Percentiles rank a stretch among this genome's conserved stretches.
phyloP scores from a whole-genome alignment of 2,888 invertebrate genomes.

The Fragum sueziense region DNA sequence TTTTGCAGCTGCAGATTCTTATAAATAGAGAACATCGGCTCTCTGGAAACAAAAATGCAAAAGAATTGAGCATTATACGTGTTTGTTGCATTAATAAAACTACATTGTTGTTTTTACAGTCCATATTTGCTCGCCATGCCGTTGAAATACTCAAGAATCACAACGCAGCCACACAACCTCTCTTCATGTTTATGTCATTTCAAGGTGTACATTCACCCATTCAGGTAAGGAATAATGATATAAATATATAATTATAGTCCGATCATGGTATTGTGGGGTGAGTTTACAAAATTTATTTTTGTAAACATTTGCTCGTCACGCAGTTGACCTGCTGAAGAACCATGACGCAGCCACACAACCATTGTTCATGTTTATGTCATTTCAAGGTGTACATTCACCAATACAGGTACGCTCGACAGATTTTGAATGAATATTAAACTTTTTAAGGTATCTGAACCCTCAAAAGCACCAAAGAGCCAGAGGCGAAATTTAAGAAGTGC shows the following conservation, averaged over 20 bases:
- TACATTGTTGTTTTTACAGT: slow-evolving; percentile 27
- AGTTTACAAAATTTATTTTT: too few species aligned
- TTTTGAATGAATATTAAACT: neutral
- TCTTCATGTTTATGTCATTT: slow-evolving; percentile 77
- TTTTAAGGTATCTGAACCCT: too few species aligned
- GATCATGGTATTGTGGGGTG: too few species aligned
- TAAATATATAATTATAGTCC: too few species aligned
- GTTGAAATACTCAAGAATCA: slow-evolving; percentile 68
- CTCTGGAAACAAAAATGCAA: too few species aligned
- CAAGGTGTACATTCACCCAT: slow-evolving; percentile 75
- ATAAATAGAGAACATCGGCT: too few species aligned
- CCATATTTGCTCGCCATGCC: slow-evolving; percentile 59
- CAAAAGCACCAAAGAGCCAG: too few species aligned
- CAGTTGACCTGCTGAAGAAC: slow-evolving; percentile 66
- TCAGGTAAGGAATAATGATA: slow-evolving; percentile 53
- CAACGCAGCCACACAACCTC: slow-evolving; percentile 60
- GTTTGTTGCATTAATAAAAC: neutral
- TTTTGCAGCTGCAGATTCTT: too few species aligned
- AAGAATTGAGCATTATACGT: too few species aligned
- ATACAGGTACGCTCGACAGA: neutral
- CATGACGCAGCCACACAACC: slow-evolving; percentile 55
- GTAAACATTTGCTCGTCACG: slow-evolving; percentile 60
- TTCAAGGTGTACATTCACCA: neutral
- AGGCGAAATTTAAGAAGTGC: too few species aligned
- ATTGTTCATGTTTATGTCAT: neutral